Evolutionary conservation across 2,113 vertebrate genomes (phyloP), one percentile per base, ranked within the genome.

Genomic region (Eubucco bourcierii): DNA sequence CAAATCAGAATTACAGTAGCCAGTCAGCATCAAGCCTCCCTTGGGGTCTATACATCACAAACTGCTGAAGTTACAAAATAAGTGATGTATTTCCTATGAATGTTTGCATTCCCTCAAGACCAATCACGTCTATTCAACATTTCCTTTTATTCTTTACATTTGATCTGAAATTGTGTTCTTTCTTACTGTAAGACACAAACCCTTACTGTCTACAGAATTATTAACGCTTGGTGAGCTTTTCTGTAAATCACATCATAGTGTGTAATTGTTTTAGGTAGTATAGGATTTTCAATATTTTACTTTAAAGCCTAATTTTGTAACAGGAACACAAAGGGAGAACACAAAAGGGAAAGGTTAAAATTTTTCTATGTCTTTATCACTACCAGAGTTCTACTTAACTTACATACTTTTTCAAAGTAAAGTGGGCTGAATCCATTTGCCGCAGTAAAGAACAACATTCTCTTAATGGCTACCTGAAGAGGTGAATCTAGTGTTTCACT

Each of bases 91-190:
- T 74, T 85, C 82, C 76, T 52, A 81, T 1, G 47, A 87, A 94
- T 83, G 37, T 79, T 88, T 90, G 47, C 61, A 58, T 29, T 95
- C 94, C 87, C 90, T 95, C 73, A 83, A 93, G 72, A 90, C 52
- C 0, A 0, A 82, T 52, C 60, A 19, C 3, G 67, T 47, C 64
- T 52, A 80, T 29, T 74, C 64, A 75, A 84, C 53, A 44, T 50
- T 91, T 94, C 80, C 88, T 86, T 87, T 94, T 28, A 87, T 77
- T 82, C 75, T 80, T 80, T 59, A 80, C 34, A 73, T 5, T 64
- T 90, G 33, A 80, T 76, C 64, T 80, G 55, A 41, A 56, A 82
- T 18, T 87, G 37, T 52, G 37, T 6, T 60, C 67, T n/a, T 23
- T 93, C 84, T 74, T 47, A 87, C 37, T n/a, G 41, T 56, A 91